Conservation (phyloP, 2,888 invertebrate species). For the Aleiodes leptofemur region DNA sequence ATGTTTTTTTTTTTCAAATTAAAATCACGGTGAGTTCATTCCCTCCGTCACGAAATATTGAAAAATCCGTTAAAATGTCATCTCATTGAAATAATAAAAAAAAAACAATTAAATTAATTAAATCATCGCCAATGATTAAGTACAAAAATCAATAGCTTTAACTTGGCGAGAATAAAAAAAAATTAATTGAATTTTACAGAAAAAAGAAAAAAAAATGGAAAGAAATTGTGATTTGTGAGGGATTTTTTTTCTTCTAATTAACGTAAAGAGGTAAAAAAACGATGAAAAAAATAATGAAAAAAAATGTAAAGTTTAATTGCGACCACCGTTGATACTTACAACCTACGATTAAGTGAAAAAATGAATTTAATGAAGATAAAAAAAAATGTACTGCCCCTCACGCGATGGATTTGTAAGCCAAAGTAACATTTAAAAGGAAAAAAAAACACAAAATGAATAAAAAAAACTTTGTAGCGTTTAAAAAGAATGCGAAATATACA, state of each 20-base stretch:
- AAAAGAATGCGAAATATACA: conserved; percentile 56
- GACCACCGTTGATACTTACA: conserved; percentile 31
- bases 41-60: conserved; percentile 20
- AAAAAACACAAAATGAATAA: conserved; percentile 22
- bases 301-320: conserved; percentile 4
- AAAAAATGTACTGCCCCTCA: conserved; percentile 44
- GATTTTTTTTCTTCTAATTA: not conserved
- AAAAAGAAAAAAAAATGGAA: not conserved
- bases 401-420: conserved; percentile 61
- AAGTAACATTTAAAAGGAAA: conserved; percentile 53
- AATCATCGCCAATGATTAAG: conserved; percentile 54
- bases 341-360: conserved; percentile 13
- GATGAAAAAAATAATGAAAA: not conserved
- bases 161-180: conserved; percentile 38
- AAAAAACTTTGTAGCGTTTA: conserved; percentile 31
- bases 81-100: not conserved
- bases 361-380: conserved; percentile 24
- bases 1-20: conserved; percentile 21
- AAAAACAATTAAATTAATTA: not conserved
- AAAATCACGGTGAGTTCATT: conserved; percentile 38
- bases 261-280: not conserved
- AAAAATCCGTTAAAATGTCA: not conserved
- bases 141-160: conserved; percentile 61
- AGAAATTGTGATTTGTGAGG: not conserved
- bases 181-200: not conserved